phyloP scores from a whole-genome alignment of 2,888 invertebrate species.

The Antitype chi region DNA sequence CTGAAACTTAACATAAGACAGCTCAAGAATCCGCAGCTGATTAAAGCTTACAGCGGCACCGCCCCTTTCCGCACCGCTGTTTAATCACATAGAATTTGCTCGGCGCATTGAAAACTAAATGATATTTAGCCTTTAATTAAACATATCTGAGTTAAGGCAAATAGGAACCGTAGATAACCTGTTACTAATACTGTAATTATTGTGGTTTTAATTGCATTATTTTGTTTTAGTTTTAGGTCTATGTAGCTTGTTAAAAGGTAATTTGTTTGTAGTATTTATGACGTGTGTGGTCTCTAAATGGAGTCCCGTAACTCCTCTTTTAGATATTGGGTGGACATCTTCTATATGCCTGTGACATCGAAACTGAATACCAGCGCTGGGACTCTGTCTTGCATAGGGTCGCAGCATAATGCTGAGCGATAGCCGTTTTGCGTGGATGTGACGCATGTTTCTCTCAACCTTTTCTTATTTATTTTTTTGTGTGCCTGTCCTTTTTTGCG shows the following conservation, averaged over 20 bases:
- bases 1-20: conserved; percentile 22
- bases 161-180: conserved; percentile 43
- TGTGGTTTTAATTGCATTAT: conserved; percentile 44
- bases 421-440: too few relatives aligned
- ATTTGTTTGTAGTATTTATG: conserved; percentile 29
- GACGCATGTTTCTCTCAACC: too few relatives aligned
- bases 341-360: too few relatives aligned
- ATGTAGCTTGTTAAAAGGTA: conserved; percentile 28
- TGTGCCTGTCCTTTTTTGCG: too few relatives aligned
- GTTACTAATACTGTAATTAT: conserved; percentile 32
- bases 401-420: too few relatives aligned
- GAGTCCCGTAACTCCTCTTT: neutral
- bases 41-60: conserved; percentile 55
- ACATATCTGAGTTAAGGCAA: conserved; percentile 54
- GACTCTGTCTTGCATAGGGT: too few relatives aligned
- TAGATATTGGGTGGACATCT: neutral
- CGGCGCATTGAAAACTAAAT: conserved; percentile 68
- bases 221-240: conserved; percentile 32
- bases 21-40: conserved; percentile 51
- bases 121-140: conserved; percentile 72
- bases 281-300: conserved; percentile 27
- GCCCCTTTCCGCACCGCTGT: conserved; percentile 59
- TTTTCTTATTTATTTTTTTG: too few relatives aligned
- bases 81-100: conserved; percentile 73
- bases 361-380: too few relatives aligned